phyloP scores from a whole-genome alignment of 64 coral and sea anemone genomes.

The Stichodactyla helianthus region DNA sequence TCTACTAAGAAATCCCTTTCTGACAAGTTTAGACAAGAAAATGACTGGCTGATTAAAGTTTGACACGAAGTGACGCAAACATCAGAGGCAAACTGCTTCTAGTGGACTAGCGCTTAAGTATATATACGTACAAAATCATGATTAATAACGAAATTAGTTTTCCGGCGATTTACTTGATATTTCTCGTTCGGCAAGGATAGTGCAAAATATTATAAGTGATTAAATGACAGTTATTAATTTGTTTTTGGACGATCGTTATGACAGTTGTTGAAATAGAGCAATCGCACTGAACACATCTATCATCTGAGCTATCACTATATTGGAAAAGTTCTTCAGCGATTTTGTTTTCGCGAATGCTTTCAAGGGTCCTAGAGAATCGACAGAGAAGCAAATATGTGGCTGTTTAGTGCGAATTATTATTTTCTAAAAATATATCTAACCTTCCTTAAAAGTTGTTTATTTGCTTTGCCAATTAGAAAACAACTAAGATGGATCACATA shows the following conservation, averaged over 20 bases:
- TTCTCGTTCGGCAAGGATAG: background rate
- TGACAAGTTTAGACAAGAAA: too few relatives aligned
- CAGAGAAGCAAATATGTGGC: background rate
- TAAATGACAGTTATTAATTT: background rate
- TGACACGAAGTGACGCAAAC: background rate
- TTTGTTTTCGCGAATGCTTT: too few relatives aligned
- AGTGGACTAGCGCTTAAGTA: background rate
- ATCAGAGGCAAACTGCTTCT: background rate
- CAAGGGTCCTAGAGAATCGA: background rate
- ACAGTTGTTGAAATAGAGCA: background rate
- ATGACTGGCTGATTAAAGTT: background rate
- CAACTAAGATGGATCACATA: background rate
- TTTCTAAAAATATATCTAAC: background rate
- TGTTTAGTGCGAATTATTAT: background rate
- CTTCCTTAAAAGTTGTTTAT: background rate
- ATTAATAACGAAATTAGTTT: background rate
- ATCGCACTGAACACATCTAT: background rate
- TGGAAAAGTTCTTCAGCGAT: too few relatives aligned
- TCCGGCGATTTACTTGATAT: background rate
- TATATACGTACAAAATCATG: background rate
- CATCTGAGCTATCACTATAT: too few relatives aligned
- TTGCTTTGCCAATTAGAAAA: background rate
- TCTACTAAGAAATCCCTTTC: too few relatives aligned
- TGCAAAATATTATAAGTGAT: background rate
- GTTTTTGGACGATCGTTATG: background rate